Conservation (phyloP, 2,797 vertebrate species). For the Acipenser oxyrinchus region DNA sequence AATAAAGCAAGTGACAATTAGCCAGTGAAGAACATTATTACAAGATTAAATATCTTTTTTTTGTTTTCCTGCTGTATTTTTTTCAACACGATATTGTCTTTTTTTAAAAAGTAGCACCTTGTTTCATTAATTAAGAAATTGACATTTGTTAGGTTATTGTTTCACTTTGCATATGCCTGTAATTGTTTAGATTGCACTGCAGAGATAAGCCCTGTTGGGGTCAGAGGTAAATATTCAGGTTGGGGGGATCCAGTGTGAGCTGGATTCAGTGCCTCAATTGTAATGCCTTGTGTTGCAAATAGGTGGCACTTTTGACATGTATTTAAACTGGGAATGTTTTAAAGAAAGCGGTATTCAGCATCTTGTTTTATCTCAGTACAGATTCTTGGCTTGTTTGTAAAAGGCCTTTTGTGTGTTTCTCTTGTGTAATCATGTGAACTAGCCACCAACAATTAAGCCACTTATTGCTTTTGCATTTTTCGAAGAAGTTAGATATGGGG, state of each 20-base stretch:
- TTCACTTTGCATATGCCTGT: neutral
- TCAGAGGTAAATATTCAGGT: neutral
- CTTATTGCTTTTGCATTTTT: too few species aligned
- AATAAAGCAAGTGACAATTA: too few species aligned
- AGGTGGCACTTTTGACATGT: conserved; percentile 69
- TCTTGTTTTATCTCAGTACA: conserved; percentile 21
- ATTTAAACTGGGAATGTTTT: conserved; percentile 7
- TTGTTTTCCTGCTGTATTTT: too few species aligned
- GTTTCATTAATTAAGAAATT: too few species aligned
- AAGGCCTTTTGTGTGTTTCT: neutral
- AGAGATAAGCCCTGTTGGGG: neutral
- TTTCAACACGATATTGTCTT: too few species aligned
- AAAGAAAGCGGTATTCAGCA: neutral
- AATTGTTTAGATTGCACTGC: neutral
- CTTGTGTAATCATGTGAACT: conserved; percentile 19
- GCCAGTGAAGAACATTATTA: too few species aligned
- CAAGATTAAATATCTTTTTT: too few species aligned
- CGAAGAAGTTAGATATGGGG: too few species aligned
- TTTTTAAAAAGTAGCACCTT: too few species aligned
- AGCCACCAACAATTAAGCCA: too few species aligned
- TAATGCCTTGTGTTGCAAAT: conserved; percentile 57
- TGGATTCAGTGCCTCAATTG: conserved; percentile 25
- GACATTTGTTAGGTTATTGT: neutral
- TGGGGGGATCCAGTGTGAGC: neutral
- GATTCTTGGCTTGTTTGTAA: conserved; percentile 29